A percentile compares a stretch with the other conserved stretches of the same genome.
phyloP scores from a whole-genome alignment of 2,113 vertebrate genomes.

The Cynocephalus volans region DNA sequence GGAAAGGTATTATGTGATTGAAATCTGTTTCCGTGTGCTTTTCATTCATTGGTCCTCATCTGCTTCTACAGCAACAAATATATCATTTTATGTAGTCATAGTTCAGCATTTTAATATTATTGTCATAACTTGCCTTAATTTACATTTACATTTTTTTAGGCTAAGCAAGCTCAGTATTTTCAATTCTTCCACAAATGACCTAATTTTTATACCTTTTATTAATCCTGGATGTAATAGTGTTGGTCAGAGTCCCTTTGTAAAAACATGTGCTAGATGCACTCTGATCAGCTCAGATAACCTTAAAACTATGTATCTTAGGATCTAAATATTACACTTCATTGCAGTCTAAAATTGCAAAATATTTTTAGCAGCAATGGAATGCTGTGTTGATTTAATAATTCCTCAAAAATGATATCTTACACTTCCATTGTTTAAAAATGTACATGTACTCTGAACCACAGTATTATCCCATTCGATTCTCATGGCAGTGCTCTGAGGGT shows the following conservation, averaged over 20 bases:
- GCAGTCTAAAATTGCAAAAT: neutral
- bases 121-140: neutral
- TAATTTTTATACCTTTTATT: neutral
- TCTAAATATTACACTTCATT: neutral
- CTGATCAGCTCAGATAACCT: neutral
- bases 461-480: neutral
- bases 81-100: neutral
- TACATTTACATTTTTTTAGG: neutral
- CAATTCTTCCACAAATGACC: neutral
- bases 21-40: neutral
- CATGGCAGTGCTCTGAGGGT: neutral
- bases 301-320: neutral
- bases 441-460: neutral
- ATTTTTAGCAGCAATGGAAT: neutral
- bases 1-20: neutral
- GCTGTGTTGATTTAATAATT: neutral
- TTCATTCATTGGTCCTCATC: neutral
- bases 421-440: neutral
- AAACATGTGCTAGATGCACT: neutral
- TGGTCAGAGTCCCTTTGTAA: neutral
- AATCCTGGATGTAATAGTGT: neutral
- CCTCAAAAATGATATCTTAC: neutral
- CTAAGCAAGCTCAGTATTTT: neutral
- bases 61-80: neutral
- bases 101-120: conserved; percentile 7